phyloP scores from a whole-genome alignment of 2,797 vertebrate species.

The Molossus alvarezi region DNA sequence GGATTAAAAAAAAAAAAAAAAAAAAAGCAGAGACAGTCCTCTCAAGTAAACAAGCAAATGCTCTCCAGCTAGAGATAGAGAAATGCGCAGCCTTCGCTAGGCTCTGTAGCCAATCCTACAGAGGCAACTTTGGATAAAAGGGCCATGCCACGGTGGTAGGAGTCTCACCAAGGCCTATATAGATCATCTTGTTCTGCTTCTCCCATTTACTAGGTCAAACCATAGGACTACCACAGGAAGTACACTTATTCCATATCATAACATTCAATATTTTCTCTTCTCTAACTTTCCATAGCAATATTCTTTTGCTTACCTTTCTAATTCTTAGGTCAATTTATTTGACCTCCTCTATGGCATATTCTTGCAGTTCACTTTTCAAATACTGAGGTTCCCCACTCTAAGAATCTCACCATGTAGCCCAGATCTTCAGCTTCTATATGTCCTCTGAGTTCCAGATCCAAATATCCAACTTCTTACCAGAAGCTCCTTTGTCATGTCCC shows the following conservation, averaged over 20 bases:
- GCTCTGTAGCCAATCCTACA: not conserved
- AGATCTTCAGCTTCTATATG: not conserved
- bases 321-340: not conserved
- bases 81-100: not conserved
- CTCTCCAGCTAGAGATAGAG: not conserved
- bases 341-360: not conserved
- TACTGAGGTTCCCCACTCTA: not conserved
- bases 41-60: not conserved
- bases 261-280: not conserved
- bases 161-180: not conserved
- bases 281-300: not conserved
- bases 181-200: not conserved
- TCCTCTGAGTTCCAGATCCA: not conserved
- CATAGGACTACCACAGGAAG: no score
- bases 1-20: no score
- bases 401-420: not conserved
- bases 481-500: not conserved
- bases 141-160: not conserved
- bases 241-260: not conserved
- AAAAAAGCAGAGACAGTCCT: conserved; percentile 27
- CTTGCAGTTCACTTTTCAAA: not conserved
- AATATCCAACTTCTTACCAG: not conserved
- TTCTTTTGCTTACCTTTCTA: not conserved
- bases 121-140: not conserved
- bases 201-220: not conserved